These are phyloP conservation scores for Sarcophaga caerulescens DNA, from an alignment of 2,888 invertebrate genomes.

Conservation along the genomic window DNA sequence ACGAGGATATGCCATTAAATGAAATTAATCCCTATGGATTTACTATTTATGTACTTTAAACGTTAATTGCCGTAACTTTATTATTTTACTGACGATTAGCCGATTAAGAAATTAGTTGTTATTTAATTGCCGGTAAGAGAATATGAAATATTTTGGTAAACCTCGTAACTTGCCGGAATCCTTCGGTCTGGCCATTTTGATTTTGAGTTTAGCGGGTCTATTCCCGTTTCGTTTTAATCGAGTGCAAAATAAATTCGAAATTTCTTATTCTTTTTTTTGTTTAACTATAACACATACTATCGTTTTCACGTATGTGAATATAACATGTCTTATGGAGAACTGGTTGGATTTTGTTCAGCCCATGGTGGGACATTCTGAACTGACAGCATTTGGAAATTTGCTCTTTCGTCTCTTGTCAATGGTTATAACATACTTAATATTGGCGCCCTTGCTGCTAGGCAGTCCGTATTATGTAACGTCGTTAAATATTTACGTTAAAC, in stretches of 20 bases:
- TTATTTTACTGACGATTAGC: neutral
- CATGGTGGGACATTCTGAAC: slow-evolving; percentile 66
- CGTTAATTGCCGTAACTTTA: neutral
- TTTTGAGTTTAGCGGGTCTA: slow-evolving; percentile 69
- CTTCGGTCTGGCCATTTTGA: slow-evolving; percentile 52
- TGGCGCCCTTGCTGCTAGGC: slow-evolving; percentile 66
- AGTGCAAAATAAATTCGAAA: slow-evolving; percentile 53
- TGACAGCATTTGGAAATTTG: slow-evolving; percentile 69
- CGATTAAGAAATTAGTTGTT: slow-evolving; percentile 21
- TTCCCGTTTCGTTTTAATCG: slow-evolving; percentile 69
- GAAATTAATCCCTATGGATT: slow-evolving; percentile 13
- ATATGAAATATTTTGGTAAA: slow-evolving; percentile 51
- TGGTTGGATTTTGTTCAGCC: slow-evolving; percentile 70
- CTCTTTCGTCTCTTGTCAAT: slow-evolving; percentile 68
- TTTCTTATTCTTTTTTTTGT: slow-evolving; percentile 63
- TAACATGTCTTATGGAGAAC: slow-evolving; percentile 63
- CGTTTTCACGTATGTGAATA: slow-evolving; percentile 71
- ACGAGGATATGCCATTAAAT: too few species aligned
- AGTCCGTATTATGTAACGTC: slow-evolving; percentile 35
- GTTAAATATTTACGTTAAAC: slow-evolving; percentile 64
- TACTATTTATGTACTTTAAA: neutral
- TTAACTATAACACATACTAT: slow-evolving; percentile 66
- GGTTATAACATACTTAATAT: slow-evolving; percentile 64
- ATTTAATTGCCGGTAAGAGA: neutral
- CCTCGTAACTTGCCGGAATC: slow-evolving; percentile 65